Evolutionary conservation across 2,797 vertebrate species (phyloP), one percentile per base, ranked within the genome.

Genomic region (Sebastes umbrosus): DNA sequence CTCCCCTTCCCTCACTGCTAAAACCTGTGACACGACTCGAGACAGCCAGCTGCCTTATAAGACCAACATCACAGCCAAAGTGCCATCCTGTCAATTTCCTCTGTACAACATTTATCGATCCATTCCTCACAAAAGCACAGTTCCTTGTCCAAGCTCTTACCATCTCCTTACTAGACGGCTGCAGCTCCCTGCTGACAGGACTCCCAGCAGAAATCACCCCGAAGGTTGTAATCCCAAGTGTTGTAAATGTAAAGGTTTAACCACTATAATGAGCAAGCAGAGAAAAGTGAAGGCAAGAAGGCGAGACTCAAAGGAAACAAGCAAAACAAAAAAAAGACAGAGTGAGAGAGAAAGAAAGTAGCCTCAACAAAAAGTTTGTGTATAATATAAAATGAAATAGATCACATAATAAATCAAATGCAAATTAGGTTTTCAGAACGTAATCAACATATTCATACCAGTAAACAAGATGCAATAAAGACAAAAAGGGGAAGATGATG

Each of bases 1-100:
- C 43, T 79, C 29, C n/a, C 16, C 46, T 74, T 74, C 43, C 18
- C 57, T 78, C 59, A n/a, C 36, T 79, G 69, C 66, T 66, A 79
- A 87, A 76, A 84, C 71, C 76, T 77, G 70, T 75, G 80, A 72
- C 76, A 64, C 3, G 16, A 66, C 74, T 84, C 65, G 46, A 77
- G 86, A 87, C 79, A 79, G 63, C 65, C 50, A 67, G 79, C 76
- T 77, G 82, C 75, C 80, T 83, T 74, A 77, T 83, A 87, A 90
- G 72, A 83, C 80, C 79, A 82, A 73, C 85, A 88, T 84, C 74
- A 79, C 77, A 85, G 83, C 78, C 82, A 79, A 84, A 86, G 82
- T 83, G 83, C 79, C 86, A 89, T 80, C 79, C 69, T 83, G 84
- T 87, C 87, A 88, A 82, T 92, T 90, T 90, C 77, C 80, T 84